These are phyloP conservation scores for Sarcophaga subvicina DNA, from an alignment of 2,888 invertebrate species.

Conservation along the genomic window DNA sequence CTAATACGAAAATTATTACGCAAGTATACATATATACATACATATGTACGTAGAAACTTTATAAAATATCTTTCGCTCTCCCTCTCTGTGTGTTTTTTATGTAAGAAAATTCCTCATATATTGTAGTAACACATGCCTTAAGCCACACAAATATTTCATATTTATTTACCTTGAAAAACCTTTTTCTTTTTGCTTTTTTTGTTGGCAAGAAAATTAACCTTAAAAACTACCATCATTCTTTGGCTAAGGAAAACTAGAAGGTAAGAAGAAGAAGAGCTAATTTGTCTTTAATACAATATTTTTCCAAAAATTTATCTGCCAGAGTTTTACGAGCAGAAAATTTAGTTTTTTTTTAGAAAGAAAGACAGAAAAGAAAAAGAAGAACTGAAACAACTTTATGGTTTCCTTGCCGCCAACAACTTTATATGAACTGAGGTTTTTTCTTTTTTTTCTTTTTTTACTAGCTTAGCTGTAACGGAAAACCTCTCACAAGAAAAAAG, in stretches of 20 bases:
- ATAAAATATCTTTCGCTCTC: too few species aligned
- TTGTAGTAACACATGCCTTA: not conserved
- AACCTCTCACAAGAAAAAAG: not conserved
- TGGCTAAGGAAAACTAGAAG: not conserved
- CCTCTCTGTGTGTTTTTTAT: too few species aligned
- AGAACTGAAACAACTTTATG: slow-evolving; percentile 8
- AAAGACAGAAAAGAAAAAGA: not conserved
- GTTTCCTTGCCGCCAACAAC: slow-evolving; percentile 18
- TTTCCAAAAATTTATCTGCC: too few species aligned
- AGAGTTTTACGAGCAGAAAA: too few species aligned
- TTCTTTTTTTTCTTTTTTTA: too few species aligned
- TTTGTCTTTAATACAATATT: slow-evolving; percentile 1
- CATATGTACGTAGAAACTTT: too few species aligned
- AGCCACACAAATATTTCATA: not conserved
- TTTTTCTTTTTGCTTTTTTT: not conserved
- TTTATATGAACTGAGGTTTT: slow-evolving; percentile 54
- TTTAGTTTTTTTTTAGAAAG: too few species aligned
- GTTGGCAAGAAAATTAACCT: slow-evolving; percentile 49
- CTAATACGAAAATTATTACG: too few species aligned
- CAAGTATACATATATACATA: too few species aligned
- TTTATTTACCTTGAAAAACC: slow-evolving; percentile 54
- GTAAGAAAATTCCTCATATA: not conserved
- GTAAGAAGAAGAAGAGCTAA: slow-evolving; percentile 11
- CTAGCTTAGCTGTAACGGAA: too few species aligned
- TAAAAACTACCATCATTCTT: not conserved